Evolutionary conservation across 2,888 invertebrate genomes (phyloP).

Genomic region (Pammene fasciana): DNA sequence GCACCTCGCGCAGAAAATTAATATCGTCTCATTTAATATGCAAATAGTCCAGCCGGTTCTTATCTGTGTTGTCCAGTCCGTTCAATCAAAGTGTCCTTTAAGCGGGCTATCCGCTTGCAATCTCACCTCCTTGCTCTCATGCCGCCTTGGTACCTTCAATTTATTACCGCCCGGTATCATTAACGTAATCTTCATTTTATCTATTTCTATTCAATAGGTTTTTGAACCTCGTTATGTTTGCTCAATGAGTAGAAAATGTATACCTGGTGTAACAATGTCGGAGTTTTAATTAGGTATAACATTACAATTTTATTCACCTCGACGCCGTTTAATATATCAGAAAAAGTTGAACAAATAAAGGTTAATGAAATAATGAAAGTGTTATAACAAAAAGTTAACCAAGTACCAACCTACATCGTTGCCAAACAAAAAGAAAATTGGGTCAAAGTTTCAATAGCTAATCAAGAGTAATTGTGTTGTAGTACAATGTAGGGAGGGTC

Average conservation of each 20-base stretch:
- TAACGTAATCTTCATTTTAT: slow-evolving; percentile 64
- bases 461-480: slow-evolving; percentile 65
- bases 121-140: slow-evolving; percentile 66
- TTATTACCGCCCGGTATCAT: slow-evolving; percentile 69
- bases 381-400: slow-evolving; percentile 40
- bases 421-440: slow-evolving; percentile 44
- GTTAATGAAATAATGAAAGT: slow-evolving; percentile 40
- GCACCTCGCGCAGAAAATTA: slow-evolving; percentile 64
- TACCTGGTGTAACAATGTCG: slow-evolving; percentile 22
- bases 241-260: slow-evolving; percentile 41
- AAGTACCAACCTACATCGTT: slow-evolving; percentile 36
- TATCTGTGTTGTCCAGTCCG: slow-evolving; percentile 77
- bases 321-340: slow-evolving; percentile 30
- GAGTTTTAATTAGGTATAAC: slow-evolving; percentile 32
- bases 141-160: slow-evolving; percentile 70
- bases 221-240: slow-evolving; percentile 48
- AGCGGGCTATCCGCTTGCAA: slow-evolving; percentile 67
- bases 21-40: slow-evolving; percentile 80
- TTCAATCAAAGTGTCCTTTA: slow-evolving; percentile 82
- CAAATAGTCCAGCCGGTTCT: slow-evolving; percentile 71
- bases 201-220: slow-evolving; percentile 54
- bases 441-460: slow-evolving; percentile 63
- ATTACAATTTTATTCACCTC: slow-evolving; percentile 29
- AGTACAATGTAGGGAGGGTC: slow-evolving; percentile 50
- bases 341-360: slow-evolving; percentile 35